Base-by-base conservation (phyloP, 2,113 vertebrate genomes). In the Acanthochromis polyacanthus region DNA sequence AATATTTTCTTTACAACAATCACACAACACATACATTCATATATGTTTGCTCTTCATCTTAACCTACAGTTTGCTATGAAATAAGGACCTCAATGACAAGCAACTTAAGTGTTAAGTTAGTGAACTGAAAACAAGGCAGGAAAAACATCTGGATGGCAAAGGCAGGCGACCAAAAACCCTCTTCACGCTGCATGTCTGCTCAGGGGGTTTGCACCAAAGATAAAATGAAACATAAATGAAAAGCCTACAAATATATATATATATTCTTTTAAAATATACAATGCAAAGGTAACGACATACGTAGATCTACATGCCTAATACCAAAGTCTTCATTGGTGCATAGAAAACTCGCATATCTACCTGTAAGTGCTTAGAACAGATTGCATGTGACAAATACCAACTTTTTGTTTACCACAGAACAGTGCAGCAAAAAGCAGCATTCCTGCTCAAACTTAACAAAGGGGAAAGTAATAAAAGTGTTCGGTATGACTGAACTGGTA, bases 1-100 rank as follows among this genome's bases (percentile, higher is more conserved):
- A 90, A 91, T 86, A 85, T 67, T 65, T 82, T 71, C 56, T 82
- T 86, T 76, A 64, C 61, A 89, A 64, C 62, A 85, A 66, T 71
- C 68, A 83, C 62, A 81, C 19, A 80, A 48, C 36, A 82, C 57
- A 75, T 59, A 64, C 4, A 36, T 45, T 10, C 32, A 9, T 30
- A 38, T 60, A 62, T 57, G 40, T 64, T 62, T 67, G 38, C 40
- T 67, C 53, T 80, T 89, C 20, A 64, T 81, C 28, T n/a, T 55
- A 46, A 63, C 57, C 70, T 84, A 70, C 62, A 75, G 20, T 5
- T 30, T 22, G 48, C 30, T 82, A 78, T 68, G 58, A 64, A 76
- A 82, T 59, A 58, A 61, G 20, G 23, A 68, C 45, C 40, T 67
- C 14, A 78, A 74, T 56, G 19, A 75, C 46, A 77, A 71, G 38